Conservation (phyloP, 1,140 invertebrate genomes). For the Oedothorax gibbosus region DNA sequence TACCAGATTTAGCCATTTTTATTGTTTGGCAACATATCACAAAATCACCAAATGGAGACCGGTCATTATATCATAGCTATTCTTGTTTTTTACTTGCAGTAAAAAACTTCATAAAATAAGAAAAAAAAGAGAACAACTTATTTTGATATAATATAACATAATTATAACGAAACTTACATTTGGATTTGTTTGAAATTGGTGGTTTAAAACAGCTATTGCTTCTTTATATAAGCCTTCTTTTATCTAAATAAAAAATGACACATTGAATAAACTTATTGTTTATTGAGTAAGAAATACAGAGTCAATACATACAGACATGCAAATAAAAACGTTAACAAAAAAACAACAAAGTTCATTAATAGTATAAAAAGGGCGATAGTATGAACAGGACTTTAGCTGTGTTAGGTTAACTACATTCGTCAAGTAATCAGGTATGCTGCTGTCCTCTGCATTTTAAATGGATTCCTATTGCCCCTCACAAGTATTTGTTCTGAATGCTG, state of each 20-base stretch:
- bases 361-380: no score
- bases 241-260: conserved; percentile 68
- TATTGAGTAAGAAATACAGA: neutral
- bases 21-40: no score
- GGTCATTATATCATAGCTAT: neutral
- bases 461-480: no score
- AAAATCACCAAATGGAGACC: neutral
- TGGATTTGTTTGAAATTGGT: conserved; percentile 76
- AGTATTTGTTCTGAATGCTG: no score
- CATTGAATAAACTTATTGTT: neutral
- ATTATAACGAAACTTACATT: conserved; percentile 70
- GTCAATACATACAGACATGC: no score
- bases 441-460: no score
- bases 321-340: no score
- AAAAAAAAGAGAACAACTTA: neutral
- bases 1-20: no score
- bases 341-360: no score
- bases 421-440: no score
- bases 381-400: no score
- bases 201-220: conserved; percentile 84
- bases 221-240: conserved; percentile 91
- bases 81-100: neutral
- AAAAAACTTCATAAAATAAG: neutral
- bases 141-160: neutral
- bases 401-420: no score